Conservation (phyloP, 37 sponge, comb jelly and placozoan species). For the Bolinopsis microptera region DNA sequence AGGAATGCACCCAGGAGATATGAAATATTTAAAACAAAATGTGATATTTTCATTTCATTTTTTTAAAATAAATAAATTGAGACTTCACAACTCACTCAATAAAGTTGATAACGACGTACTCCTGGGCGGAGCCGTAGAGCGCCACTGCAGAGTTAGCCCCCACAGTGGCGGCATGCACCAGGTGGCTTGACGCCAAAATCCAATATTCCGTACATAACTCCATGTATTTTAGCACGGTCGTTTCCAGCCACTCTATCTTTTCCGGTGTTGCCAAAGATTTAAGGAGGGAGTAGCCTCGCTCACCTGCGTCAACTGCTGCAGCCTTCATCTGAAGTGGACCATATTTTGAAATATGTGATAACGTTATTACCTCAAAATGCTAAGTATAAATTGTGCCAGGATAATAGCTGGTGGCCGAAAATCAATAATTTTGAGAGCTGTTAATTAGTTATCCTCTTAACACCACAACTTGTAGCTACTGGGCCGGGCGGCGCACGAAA, state of each 20-base stretch:
- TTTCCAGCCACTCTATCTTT: not conserved
- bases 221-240: not conserved
- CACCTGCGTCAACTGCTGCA: not conserved
- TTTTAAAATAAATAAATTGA: too few species aligned
- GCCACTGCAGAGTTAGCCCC: not conserved
- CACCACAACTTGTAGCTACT: too few species aligned
- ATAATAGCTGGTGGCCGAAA: too few species aligned
- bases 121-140: not conserved
- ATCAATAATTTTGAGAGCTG: too few species aligned
- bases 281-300: not conserved
- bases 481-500: too few species aligned
- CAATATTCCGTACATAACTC: not conserved
- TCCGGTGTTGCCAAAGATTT: constrained; percentile 25
- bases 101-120: constrained; percentile 7
- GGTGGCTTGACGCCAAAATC: not conserved
- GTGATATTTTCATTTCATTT: not conserved
- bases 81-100: constrained; percentile 54
- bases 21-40: not conserved
- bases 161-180: not conserved
- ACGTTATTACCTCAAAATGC: too few species aligned
- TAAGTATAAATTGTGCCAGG: too few species aligned
- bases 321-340: constrained; percentile 4
- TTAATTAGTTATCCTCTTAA: too few species aligned
- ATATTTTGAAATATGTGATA: not conserved
- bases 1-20: too few species aligned